These are phyloP conservation scores for Corydoras maculifer DNA, from an alignment of 2,113 vertebrate genomes.

Conservation along the genomic window DNA sequence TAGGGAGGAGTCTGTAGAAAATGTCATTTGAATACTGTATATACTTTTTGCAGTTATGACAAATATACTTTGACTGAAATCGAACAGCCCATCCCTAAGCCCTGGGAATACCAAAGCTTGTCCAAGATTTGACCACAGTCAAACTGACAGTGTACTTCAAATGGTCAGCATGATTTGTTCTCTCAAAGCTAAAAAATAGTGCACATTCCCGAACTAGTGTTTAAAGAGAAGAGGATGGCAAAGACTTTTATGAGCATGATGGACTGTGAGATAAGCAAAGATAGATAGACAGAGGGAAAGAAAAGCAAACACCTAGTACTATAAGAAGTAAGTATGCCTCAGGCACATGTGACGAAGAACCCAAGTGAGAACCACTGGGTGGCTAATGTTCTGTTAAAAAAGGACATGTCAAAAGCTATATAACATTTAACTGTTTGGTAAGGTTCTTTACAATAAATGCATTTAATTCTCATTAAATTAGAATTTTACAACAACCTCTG, in stretches of 20 bases:
- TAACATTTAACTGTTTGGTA: neutral
- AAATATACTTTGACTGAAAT: too few species aligned
- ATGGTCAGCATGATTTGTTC: slow-evolving; percentile 38
- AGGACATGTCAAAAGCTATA: neutral
- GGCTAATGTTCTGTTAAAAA: neutral
- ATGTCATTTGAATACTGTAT: too few species aligned
- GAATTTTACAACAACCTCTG: neutral
- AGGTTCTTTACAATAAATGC: too few species aligned
- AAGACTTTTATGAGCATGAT: slow-evolving; percentile 48
- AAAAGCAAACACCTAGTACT: slow-evolving; percentile 26
- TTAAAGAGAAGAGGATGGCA: slow-evolving; percentile 38
- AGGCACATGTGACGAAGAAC: slow-evolving; percentile 11
- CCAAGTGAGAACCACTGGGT: neutral
- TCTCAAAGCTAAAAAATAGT: slow-evolving; percentile 59
- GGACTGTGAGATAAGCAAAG: slow-evolving; percentile 50
- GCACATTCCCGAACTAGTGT: slow-evolving; percentile 48
- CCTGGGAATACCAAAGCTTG: slow-evolving; percentile 38
- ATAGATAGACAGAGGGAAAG: slow-evolving; percentile 30
- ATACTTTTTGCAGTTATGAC: too few species aligned
- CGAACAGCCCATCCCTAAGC: slow-evolving; percentile 14
- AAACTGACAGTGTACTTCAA: slow-evolving; percentile 55
- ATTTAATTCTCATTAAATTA: too few species aligned
- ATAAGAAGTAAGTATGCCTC: slow-evolving; percentile 6
- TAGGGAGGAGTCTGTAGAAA: too few species aligned
- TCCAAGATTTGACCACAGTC: slow-evolving; percentile 48